Percentiles rank a stretch among this genome's conserved stretches.
These are phyloP conservation scores for Amphiprion ocellaris DNA, from an alignment of 2,113 vertebrate species.

Conservation along the genomic window DNA sequence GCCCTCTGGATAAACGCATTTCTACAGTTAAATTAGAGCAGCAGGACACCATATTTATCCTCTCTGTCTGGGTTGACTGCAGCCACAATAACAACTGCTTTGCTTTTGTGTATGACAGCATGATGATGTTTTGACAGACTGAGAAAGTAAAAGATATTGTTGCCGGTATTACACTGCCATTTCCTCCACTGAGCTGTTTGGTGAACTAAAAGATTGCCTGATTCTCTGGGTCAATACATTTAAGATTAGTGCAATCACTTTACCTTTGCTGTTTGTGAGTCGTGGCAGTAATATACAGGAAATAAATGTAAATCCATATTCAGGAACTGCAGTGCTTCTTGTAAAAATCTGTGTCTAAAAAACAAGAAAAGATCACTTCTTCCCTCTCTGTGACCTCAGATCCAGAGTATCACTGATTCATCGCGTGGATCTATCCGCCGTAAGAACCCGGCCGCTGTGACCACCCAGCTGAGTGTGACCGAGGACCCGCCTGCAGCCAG, in stretches of 20 bases:
- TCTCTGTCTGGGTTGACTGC: conserved; percentile 33
- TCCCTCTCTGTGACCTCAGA: conserved; percentile 79
- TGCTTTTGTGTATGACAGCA: conserved; percentile 28
- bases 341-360: not conserved
- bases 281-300: not conserved
- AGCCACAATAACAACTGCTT: conserved; percentile 2
- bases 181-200: not conserved
- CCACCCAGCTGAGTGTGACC: conserved; percentile 90
- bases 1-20: conserved; percentile 55
- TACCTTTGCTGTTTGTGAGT: not conserved
- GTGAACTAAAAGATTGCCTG: conserved; percentile 1
- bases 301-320: not conserved
- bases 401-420: conserved; percentile 97
- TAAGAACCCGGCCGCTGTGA: conserved; percentile 92
- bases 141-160: conserved; percentile 24
- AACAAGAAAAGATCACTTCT: not conserved
- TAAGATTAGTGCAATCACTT: conserved; percentile 9
- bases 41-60: conserved; percentile 48
- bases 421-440: conserved; percentile 97
- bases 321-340: not conserved
- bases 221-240: not conserved
- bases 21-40: conserved; percentile 46
- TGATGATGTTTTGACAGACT: conserved; percentile 26
- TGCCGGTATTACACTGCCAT: conserved; percentile 19
- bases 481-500: conserved; percentile 89